Evolutionary conservation across 35 echinoderm and acorn worm species (phyloP).

Genomic region (Apostichopus parvimensis): DNA sequence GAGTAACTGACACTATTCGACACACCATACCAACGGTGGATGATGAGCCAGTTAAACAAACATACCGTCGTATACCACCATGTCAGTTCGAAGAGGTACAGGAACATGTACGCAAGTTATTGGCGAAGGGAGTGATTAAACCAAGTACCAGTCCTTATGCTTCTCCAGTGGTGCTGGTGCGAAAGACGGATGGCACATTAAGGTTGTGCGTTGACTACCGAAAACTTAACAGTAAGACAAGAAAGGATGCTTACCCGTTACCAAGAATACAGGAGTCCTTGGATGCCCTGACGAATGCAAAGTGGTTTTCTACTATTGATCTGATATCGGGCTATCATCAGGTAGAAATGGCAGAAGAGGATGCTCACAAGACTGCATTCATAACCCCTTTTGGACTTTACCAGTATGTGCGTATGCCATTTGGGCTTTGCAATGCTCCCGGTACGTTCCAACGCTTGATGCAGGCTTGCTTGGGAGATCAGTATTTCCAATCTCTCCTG

Average conservation of each 20-base stretch:
- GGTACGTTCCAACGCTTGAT: too few species aligned
- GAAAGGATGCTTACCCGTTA: slow-evolving; percentile 36
- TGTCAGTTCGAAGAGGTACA: slow-evolving; percentile 39
- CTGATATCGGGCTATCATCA: slow-evolving; percentile 51
- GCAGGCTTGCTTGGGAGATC: background rate
- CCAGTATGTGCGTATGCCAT: background rate
- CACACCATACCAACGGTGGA: background rate
- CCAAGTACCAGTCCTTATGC: slow-evolving; percentile 24
- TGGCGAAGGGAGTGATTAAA: slow-evolving; percentile 34
- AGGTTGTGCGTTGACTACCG: slow-evolving; percentile 60
- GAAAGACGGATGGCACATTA: slow-evolving; percentile 38
- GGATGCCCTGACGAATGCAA: slow-evolving; percentile 34
- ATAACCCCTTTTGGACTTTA: background rate
- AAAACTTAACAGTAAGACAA: slow-evolving; percentile 34
- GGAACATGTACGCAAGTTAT: slow-evolving; percentile 37
- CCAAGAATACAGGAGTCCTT: slow-evolving; percentile 51
- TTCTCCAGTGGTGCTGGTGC: background rate
- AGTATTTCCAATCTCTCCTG: background rate
- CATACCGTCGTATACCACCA: slow-evolving; percentile 27
- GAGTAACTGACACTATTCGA: background rate
- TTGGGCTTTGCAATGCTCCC: too few species aligned
- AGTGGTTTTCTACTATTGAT: slow-evolving; percentile 31
- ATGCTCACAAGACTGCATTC: background rate
- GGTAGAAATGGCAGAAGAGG: slow-evolving; percentile 53
- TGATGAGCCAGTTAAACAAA: slow-evolving; percentile 33